Evolutionary conservation across 1,140 invertebrate species (phyloP).

Genomic region (Odontomachus brunneus): DNA sequence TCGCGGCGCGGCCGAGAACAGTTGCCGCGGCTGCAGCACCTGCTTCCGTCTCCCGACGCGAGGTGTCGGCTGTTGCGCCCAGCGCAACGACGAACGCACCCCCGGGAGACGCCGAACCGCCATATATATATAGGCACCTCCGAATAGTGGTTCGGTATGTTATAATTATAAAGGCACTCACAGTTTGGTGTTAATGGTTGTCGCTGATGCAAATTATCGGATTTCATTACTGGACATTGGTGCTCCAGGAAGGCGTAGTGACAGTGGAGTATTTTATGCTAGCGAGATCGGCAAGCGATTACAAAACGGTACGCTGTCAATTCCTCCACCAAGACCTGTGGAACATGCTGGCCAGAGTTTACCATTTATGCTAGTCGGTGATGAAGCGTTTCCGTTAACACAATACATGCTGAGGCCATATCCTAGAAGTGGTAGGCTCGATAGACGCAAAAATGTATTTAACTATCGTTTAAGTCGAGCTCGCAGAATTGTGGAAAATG

Average conservation of each 20-base stretch:
- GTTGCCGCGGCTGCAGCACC: too few species aligned
- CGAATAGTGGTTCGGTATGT: constrained; percentile 6
- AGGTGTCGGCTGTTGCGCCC: too few species aligned
- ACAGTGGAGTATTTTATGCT: constrained; percentile 69
- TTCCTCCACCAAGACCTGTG: constrained; percentile 19
- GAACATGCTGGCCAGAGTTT: constrained; percentile 3
- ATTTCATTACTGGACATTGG: constrained; percentile 81
- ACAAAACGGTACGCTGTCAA: constrained; percentile 19
- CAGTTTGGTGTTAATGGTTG: constrained; percentile 81
- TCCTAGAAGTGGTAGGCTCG: constrained; percentile 53
- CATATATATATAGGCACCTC: constrained; percentile 7
- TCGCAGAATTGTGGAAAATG: constrained; percentile 6
- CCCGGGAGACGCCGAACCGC: too few species aligned
- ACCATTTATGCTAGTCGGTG: constrained; percentile 80
- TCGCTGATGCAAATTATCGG: constrained; percentile 79
- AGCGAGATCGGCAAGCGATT: too few species aligned
- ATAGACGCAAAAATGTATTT: constrained; percentile 15
- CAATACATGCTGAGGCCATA: constrained; percentile 84
- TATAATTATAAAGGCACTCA: constrained; percentile 60
- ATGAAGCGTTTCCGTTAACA: constrained; percentile 84
- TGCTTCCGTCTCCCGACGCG: too few species aligned
- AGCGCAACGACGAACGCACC: too few species aligned
- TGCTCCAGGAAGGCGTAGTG: constrained; percentile 75
- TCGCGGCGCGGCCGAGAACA: too few species aligned
- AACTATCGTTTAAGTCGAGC: constrained; percentile 30